Percentiles rank a stretch among this genome's conserved stretches.
Evolutionary conservation across 2,888 invertebrate species (phyloP).

Genomic region (Tromatobia lineatoria): DNA sequence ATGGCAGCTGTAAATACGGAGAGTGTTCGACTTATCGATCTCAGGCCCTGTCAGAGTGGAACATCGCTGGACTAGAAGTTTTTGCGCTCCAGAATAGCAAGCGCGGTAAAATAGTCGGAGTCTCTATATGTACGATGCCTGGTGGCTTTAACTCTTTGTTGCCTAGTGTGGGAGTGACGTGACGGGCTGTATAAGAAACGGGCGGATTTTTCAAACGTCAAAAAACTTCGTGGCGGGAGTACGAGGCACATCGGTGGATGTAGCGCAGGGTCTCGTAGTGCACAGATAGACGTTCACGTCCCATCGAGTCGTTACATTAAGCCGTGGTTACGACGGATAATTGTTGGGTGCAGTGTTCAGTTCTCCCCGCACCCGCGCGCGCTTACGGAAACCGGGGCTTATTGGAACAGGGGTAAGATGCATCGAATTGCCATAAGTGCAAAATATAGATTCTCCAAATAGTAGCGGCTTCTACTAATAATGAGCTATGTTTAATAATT

Average conservation of each 20-base stretch:
- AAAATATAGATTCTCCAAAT: neutral
- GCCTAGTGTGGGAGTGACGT: slow-evolving; percentile 27
- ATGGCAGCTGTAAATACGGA: slow-evolving; percentile 11
- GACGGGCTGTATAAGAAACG: slow-evolving; percentile 13
- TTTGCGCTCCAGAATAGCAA: slow-evolving; percentile 14
- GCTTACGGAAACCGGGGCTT: neutral
- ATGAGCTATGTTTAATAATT: too few species aligned
- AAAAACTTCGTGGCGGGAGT: slow-evolving; percentile 3
- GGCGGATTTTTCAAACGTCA: slow-evolving; percentile 23
- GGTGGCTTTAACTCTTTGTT: slow-evolving; percentile 33
- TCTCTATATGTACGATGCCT: slow-evolving; percentile 8
- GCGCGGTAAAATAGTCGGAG: slow-evolving; percentile 15
- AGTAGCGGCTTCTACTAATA: neutral
- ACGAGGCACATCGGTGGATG: neutral
- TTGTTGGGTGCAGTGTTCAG: slow-evolving; percentile 75
- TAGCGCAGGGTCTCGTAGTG: slow-evolving; percentile 38
- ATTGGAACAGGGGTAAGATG: neutral
- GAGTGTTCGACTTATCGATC: slow-evolving; percentile 53
- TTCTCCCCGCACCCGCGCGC: slow-evolving; percentile 34
- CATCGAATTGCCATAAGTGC: neutral
- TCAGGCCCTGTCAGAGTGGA: slow-evolving; percentile 1
- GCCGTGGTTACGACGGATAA: slow-evolving; percentile 80
- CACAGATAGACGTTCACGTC: slow-evolving; percentile 60
- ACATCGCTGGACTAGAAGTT: slow-evolving; percentile 5
- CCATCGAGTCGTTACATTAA: slow-evolving; percentile 76